These are phyloP conservation scores for Drosophila robusta DNA, from an alignment of 2,888 invertebrate genomes.

Conservation along the genomic window DNA sequence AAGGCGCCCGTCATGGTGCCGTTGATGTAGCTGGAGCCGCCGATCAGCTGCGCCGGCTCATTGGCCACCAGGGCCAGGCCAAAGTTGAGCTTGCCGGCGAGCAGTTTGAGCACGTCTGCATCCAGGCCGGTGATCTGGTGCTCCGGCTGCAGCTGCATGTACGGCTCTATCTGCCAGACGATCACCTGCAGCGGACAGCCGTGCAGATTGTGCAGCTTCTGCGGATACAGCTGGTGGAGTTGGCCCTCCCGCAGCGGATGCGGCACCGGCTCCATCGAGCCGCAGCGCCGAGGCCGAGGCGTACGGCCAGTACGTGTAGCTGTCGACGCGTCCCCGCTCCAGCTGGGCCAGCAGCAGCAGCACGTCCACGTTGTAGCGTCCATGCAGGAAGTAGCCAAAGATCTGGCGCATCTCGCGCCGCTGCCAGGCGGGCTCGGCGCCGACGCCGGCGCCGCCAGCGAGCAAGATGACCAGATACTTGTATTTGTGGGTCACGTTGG, in stretches of 20 bases:
- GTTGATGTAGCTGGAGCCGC: constrained; percentile 52
- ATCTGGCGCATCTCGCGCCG: constrained; percentile 42
- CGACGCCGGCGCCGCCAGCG: neutral
- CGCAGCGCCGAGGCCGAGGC: constrained; percentile 24
- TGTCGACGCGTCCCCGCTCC: neutral
- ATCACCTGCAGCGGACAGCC: constrained; percentile 71
- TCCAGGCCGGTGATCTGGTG: constrained; percentile 50
- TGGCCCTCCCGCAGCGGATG: neutral
- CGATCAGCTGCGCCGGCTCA: constrained; percentile 50
- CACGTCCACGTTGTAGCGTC: constrained; percentile 52
- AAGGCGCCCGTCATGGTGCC: constrained; percentile 63
- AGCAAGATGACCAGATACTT: constrained; percentile 43
- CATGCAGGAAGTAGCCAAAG: constrained; percentile 49
- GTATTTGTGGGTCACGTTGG: constrained; percentile 8
- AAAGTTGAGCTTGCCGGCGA: constrained; percentile 61
- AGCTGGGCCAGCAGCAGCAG: constrained; percentile 33
- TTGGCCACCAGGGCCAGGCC: constrained; percentile 42
- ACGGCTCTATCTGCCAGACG: constrained; percentile 63
- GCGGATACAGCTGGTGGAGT: constrained; percentile 41
- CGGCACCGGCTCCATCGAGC: constrained; percentile 27
- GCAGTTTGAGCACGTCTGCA: constrained; percentile 44
- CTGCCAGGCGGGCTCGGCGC: neutral
- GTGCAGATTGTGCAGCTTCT: constrained; percentile 64
- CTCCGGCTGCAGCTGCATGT: constrained; percentile 31
- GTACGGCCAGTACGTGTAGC: constrained; percentile 54